Base-by-base conservation (phyloP, 2,113 vertebrate genomes). In the Leuciscus idus region DNA sequence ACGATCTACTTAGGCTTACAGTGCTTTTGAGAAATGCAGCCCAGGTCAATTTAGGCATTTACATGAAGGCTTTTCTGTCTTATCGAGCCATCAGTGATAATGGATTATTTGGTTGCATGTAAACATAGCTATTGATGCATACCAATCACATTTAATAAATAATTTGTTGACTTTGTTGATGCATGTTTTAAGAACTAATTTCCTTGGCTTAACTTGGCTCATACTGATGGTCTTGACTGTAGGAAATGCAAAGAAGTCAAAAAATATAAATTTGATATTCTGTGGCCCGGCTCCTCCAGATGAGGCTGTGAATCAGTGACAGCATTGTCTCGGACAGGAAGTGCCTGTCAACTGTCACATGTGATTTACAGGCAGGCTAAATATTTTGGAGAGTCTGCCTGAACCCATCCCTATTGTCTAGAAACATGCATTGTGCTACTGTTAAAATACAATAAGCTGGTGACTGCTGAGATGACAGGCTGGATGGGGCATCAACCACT, bases 261-360 rank as follows among this genome's bases (percentile, higher is more conserved):
- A 39, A 39, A 7, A 39, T 39, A 39, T 39, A 6, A 39, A 12
- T 82, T 28, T 76, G 7, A 48, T 21, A 36, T 17, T 61, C 46
- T 46, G 17, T 10, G 5, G 77, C 13, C 61, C 9, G 36, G 50
- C 66, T 61, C 76, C n/a, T 57, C 66, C 48, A 4, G 8, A 61
- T 77, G 46, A 85, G 55, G 39, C 70, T 55, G 43, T 19, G 9
- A 43, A 12, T 87, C 33, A 78, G 9, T 83, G 83, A 85, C 88
- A 87, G 72, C 62, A 78, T 78, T 85, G 83, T 87, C 78, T 81
- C 13, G 9, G 72, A 62, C 85, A 87, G 72, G 62, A 85, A 85
- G 43, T 78, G 85, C 72, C 88, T 85, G 83, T 89, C 85, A 85
- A 19, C 73, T 87, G 88, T 85, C 86, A 83, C n/a, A 87, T 77